Conservation (phyloP, 2,797 vertebrate species). For the Diplodus puntazzo region DNA sequence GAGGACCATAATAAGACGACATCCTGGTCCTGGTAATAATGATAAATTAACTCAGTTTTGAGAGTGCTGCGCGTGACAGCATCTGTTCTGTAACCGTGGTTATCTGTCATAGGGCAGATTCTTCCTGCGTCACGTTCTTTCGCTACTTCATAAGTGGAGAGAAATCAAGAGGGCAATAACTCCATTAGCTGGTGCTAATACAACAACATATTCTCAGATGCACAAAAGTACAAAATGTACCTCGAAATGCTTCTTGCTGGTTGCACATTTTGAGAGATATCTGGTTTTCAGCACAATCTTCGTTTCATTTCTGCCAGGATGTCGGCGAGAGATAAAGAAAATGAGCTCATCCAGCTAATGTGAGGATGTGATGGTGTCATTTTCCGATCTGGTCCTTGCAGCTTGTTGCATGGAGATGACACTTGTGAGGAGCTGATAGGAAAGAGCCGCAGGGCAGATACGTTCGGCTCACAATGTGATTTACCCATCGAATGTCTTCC, state of each 20-base stretch:
- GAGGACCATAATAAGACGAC: no score
- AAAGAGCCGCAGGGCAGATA: constrained; percentile 45
- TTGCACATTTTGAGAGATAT: background rate
- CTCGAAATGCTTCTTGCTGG: background rate
- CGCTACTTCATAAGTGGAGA: background rate
- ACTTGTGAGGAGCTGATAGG: constrained; percentile 22
- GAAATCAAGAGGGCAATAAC: constrained; percentile 31
- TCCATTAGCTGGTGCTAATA: constrained; percentile 28
- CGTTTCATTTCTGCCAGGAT: background rate
- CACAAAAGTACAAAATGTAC: constrained; percentile 1
- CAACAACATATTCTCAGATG: background rate
- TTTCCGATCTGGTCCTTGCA: background rate
- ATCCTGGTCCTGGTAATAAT: no score
- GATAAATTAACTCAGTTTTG: no score
- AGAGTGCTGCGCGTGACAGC: no score
- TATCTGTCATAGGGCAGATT: background rate
- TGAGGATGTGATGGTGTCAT: constrained; percentile 13
- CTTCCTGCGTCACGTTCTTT: no score
- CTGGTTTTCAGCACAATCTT: background rate
- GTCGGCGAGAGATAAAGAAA: constrained; percentile 7
- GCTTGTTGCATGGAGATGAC: constrained; percentile 21
- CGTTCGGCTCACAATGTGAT: constrained; percentile 50
- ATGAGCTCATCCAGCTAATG: constrained; percentile 26
- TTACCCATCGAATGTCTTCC: constrained; percentile 40
- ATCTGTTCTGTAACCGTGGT: background rate